Evolutionary conservation across 2,113 vertebrate genomes (phyloP).

Genomic region (Cheirogaleus medius): DNA sequence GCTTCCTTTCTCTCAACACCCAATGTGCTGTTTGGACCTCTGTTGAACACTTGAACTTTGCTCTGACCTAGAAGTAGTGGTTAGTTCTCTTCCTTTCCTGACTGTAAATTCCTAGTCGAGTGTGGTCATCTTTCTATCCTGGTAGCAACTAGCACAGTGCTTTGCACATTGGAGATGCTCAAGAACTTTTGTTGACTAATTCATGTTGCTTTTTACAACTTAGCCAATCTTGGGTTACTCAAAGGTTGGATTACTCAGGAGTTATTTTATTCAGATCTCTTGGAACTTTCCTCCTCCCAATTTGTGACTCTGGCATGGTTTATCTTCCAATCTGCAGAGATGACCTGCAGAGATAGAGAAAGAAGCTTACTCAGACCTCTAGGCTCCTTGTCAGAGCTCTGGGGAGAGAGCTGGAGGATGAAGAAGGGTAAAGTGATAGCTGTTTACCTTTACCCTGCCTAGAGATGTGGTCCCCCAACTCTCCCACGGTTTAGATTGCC

Average conservation of each 20-base stretch:
- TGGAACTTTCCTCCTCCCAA: slow-evolving; percentile 35
- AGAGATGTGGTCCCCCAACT: not conserved
- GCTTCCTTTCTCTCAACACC: not conserved
- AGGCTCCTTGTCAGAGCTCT: not conserved
- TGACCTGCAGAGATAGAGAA: not conserved
- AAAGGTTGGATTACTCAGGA: slow-evolving; percentile 37
- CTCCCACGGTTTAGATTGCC: not conserved
- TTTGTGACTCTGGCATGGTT: slow-evolving; percentile 14
- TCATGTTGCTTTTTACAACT: slow-evolving; percentile 13
- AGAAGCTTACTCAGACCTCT: not conserved
- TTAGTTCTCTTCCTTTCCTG: not conserved
- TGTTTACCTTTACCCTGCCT: not conserved
- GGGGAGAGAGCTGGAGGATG: not conserved
- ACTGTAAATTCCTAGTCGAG: not conserved
- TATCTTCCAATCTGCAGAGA: not conserved
- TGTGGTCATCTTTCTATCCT: not conserved
- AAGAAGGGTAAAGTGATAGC: not conserved
- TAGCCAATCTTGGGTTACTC: slow-evolving; percentile 34
- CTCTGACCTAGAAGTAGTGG: not conserved
- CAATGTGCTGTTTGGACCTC: not conserved
- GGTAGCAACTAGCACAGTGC: not conserved
- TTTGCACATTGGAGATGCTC: not conserved
- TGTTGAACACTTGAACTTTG: not conserved
- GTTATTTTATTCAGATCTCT: slow-evolving; percentile 37
- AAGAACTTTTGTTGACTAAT: not conserved